A percentile compares a stretch with the other conserved stretches of the same genome.
Conservation (phyloP, 2,888 invertebrate genomes). For the Hirtodrosophila cameraria region DNA sequence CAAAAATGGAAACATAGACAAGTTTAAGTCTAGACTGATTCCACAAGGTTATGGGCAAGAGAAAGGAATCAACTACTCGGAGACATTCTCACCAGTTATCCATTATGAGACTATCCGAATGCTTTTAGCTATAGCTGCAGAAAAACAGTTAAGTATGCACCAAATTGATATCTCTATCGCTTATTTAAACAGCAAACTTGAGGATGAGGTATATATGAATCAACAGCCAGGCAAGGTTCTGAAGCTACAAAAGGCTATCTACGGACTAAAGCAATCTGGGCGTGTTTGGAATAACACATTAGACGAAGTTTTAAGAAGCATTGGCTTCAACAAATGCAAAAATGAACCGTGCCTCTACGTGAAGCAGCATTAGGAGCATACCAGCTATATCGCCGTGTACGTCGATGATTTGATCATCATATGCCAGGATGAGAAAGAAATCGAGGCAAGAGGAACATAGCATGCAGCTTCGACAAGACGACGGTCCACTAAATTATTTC, state of each 20-base stretch:
- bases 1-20: too few species aligned
- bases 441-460: too few species aligned
- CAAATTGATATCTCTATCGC: slow-evolving; percentile 11
- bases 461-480: too few species aligned
- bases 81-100: slow-evolving; percentile 7
- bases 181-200: not conserved
- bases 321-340: too few species aligned
- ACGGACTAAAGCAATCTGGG: too few species aligned
- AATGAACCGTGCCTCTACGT: too few species aligned
- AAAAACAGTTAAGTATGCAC: not conserved
- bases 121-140: slow-evolving; percentile 9
- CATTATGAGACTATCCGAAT: not conserved
- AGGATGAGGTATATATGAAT: not conserved
- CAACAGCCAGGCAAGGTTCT: not conserved
- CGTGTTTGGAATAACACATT: slow-evolving; percentile 8
- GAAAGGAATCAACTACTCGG: too few species aligned
- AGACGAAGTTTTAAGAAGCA: not conserved
- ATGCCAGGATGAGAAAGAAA: not conserved
- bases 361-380: not conserved
- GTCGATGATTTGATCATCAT: not conserved
- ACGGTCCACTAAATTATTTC: too few species aligned
- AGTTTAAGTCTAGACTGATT: too few species aligned
- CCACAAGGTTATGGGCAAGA: too few species aligned
- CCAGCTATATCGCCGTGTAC: slow-evolving; percentile 1
- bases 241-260: not conserved